A percentile compares a stretch with the other conserved stretches of the same genome.
These are phyloP conservation scores for Drosophila littoralis DNA, from an alignment of 1,140 invertebrate genomes.

Conservation along the genomic window DNA sequence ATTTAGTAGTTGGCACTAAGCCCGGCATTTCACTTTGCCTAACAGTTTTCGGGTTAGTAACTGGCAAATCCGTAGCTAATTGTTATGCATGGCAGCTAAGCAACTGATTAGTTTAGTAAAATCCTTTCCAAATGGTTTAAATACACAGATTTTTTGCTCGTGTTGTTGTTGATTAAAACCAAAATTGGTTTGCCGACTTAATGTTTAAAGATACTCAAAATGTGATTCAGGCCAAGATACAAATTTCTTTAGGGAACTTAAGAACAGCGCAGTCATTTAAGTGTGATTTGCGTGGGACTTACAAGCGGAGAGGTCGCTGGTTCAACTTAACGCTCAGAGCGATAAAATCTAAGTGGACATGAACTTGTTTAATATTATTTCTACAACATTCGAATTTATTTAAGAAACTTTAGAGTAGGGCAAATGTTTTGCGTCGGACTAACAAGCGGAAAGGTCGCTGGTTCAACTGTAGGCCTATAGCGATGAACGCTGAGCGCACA, in stretches of 20 bases:
- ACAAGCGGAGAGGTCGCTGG: no score
- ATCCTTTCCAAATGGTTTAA: conserved; percentile 55
- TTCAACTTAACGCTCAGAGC: no score
- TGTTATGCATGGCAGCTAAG: conserved; percentile 67
- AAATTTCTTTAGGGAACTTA: background rate
- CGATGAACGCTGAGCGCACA: no score
- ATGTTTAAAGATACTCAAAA: background rate
- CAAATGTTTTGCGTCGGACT: no score
- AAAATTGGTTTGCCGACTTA: conserved; percentile 44
- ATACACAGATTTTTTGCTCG: conserved; percentile 33
- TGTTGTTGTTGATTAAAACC: conserved; percentile 52
- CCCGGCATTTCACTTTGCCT: conserved; percentile 56
- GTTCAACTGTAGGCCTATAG: no score
- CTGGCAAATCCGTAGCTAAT: conserved; percentile 47
- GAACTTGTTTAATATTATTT: no score
- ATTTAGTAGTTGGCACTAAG: conserved; percentile 74
- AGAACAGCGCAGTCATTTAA: no score
- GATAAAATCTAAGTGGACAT: no score
- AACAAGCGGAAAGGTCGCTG: no score
- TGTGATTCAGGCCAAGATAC: background rate
- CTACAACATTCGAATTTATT: no score
- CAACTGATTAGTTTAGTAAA: conserved; percentile 68
- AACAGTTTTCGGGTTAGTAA: conserved; percentile 18
- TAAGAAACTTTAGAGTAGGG: no score
- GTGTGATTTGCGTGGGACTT: no score